These are phyloP conservation scores for Eciton burchellii DNA, from an alignment of 1,140 invertebrate species.

Conservation along the genomic window DNA sequence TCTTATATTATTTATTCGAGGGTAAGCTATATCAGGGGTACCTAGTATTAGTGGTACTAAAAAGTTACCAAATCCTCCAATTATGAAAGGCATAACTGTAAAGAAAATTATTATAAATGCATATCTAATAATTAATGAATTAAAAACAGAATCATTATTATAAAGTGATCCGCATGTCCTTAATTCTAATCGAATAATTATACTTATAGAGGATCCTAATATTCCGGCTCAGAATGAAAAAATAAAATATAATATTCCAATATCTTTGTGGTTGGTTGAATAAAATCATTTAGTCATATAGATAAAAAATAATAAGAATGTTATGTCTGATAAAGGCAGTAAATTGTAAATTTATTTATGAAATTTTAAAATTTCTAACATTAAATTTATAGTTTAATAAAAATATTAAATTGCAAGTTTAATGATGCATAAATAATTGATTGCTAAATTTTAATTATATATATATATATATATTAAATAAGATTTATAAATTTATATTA, in stretches of 20 bases:
- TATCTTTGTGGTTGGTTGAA: too few species aligned
- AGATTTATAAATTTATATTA: constrained; percentile 1
- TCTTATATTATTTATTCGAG: constrained; percentile 87
- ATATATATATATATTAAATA: constrained; percentile 37
- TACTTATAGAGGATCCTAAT: constrained; percentile 5
- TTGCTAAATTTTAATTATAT: constrained; percentile 12
- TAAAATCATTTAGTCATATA: too few species aligned
- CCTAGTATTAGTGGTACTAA: constrained; percentile 86
- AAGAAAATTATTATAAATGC: constrained; percentile 77
- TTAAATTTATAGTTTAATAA: too few species aligned
- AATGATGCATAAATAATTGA: not conserved
- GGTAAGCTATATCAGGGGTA: constrained; percentile 87
- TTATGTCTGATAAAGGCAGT: too few species aligned
- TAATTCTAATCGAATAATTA: constrained; percentile 40
- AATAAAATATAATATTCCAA: too few species aligned
- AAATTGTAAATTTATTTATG: too few species aligned
- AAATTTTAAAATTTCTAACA: too few species aligned
- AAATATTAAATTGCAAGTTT: too few species aligned
- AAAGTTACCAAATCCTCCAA: constrained; percentile 86
- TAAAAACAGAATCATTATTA: constrained; percentile 85
- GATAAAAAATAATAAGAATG: too few species aligned
- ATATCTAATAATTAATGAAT: constrained; percentile 78
- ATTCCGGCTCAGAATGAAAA: too few species aligned
- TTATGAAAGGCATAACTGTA: constrained; percentile 68
- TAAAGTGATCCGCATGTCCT: not conserved